These are phyloP conservation scores for Lytechinus pictus DNA, from an alignment of 35 echinoderm and acorn worm species.

Conservation along the genomic window DNA sequence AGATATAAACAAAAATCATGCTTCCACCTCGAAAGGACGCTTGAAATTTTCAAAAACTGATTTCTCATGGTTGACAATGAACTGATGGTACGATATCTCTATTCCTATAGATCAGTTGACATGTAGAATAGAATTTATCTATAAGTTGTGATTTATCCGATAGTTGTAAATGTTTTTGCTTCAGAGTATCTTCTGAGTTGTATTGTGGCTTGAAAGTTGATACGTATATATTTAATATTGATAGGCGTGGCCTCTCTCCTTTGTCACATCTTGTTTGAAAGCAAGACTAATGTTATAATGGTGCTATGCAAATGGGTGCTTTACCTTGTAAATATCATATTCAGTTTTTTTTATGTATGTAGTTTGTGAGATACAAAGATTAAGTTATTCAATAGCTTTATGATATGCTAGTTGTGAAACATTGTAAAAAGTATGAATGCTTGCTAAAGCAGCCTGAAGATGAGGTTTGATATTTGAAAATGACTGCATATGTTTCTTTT, in stretches of 20 bases:
- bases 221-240: not conserved
- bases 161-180: constrained; percentile 2
- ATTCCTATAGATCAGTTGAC: not conserved
- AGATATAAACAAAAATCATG: not conserved
- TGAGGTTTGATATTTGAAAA: not conserved
- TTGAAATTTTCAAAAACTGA: not conserved
- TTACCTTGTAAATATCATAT: constrained; percentile 33
- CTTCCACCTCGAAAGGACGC: not conserved
- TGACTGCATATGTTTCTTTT: not conserved
- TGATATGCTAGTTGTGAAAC: not conserved
- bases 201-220: not conserved
- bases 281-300: not conserved
- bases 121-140: not conserved
- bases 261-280: not conserved
- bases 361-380: constrained; percentile 27
- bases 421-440: not conserved
- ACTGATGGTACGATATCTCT: not conserved
- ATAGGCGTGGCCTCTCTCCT: not conserved
- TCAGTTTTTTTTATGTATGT: constrained; percentile 37
- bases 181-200: not conserved
- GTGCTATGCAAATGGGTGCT: constrained; percentile 38
- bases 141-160: not conserved
- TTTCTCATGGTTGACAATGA: not conserved
- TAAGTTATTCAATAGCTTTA: constrained; percentile 42
- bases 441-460: not conserved